Evolutionary conservation across 2,797 vertebrate species (phyloP).

Genomic region (Coluber constrictor): DNA sequence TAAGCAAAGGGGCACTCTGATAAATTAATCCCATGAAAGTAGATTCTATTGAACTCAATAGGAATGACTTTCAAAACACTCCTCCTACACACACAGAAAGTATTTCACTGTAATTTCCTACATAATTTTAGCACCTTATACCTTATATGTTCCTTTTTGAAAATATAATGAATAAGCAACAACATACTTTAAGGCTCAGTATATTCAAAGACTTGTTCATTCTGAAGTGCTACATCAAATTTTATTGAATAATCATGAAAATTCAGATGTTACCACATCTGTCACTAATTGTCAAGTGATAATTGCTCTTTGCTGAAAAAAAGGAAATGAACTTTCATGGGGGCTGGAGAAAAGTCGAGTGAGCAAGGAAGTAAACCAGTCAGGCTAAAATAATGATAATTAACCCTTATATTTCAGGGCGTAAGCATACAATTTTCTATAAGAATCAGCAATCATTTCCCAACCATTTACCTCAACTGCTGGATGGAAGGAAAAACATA

Average conservation of each 20-base stretch:
- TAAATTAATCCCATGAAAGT: neutral
- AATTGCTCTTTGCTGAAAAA: constrained; percentile 61
- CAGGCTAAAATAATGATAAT: constrained; percentile 43
- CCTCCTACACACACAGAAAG: neutral
- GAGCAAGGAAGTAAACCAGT: constrained; percentile 48
- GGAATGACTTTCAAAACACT: neutral
- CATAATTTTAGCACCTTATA: neutral
- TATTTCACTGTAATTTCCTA: neutral
- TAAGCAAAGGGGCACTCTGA: neutral
- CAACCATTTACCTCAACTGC: neutral
- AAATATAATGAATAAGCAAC: constrained; percentile 5
- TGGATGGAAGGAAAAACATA: neutral
- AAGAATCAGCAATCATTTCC: constrained; percentile 36
- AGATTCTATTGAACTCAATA: neutral
- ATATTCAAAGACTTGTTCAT: constrained; percentile 32
- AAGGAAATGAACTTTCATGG: constrained; percentile 43
- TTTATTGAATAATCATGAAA: constrained; percentile 50
- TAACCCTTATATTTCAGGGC: constrained; percentile 46
- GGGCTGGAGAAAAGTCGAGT: neutral
- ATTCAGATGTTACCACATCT: constrained; percentile 53
- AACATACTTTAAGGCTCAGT: constrained; percentile 38
- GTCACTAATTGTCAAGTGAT: constrained; percentile 61
- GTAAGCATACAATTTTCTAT: constrained; percentile 34
- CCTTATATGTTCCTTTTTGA: constrained; percentile 31
- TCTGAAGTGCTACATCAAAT: constrained; percentile 38